Evolutionary conservation across 2,113 vertebrate species (phyloP).

Genomic region (Hydrolagus affinis): DNA sequence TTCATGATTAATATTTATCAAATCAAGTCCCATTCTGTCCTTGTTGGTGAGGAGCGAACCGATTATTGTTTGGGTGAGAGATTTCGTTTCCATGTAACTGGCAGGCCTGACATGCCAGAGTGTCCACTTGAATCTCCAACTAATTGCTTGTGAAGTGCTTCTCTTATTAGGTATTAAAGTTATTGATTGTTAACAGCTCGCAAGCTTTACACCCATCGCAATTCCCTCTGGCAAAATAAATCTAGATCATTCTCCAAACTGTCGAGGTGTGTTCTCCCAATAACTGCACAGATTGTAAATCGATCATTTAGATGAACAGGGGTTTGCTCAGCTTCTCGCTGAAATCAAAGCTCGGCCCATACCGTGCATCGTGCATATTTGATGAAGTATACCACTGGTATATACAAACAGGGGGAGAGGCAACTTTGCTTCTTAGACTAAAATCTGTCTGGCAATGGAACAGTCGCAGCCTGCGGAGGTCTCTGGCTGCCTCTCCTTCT

Average conservation of each 20-base stretch:
- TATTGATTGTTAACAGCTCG: neutral
- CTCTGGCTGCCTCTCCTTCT: neutral
- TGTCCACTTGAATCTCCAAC: neutral
- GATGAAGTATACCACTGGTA: slow-evolving; percentile 1
- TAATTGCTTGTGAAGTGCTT: neutral
- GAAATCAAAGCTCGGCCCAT: neutral
- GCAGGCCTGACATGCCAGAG: neutral
- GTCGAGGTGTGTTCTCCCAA: neutral
- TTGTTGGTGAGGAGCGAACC: neutral
- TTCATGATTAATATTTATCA: too few relatives aligned
- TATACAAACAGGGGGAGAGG: neutral
- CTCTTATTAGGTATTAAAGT: neutral
- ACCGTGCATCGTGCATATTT: slow-evolving; percentile 30
- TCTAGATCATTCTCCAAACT: neutral
- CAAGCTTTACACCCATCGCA: neutral
- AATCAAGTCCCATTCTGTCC: neutral
- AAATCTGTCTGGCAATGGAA: slow-evolving; percentile 5
- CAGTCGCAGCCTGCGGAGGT: slow-evolving; percentile 4
- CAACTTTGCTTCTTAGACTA: neutral
- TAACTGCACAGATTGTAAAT: slow-evolving; percentile 20
- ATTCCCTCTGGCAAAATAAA: slow-evolving; percentile 17
- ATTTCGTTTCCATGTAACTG: neutral
- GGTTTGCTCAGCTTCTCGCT: neutral
- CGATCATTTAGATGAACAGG: neutral
- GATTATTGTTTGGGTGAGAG: neutral